phyloP scores from a whole-genome alignment of 2,797 vertebrate species.

The Xiphophorus birchmanni region DNA sequence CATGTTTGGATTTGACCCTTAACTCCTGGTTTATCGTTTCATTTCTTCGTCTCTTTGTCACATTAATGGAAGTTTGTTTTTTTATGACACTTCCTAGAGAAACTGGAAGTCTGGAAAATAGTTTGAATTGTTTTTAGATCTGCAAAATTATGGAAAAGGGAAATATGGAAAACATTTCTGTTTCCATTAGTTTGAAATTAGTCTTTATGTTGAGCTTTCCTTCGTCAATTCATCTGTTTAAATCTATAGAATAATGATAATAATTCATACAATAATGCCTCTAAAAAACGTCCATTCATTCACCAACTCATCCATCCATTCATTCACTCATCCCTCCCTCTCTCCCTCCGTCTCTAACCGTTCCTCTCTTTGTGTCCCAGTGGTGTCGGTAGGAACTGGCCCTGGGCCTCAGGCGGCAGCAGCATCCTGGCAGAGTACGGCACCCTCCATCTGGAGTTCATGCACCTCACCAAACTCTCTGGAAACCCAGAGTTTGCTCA shows the following conservation, averaged over 20 bases:
- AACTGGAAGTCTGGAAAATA: neutral
- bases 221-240: neutral
- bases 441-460: conserved; percentile 95
- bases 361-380: conserved; percentile 66
- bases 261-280: neutral
- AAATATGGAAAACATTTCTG: neutral
- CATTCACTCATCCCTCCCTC: too few relatives aligned
- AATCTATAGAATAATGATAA: neutral
- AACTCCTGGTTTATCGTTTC: neutral
- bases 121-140: neutral
- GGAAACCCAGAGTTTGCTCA: conserved; percentile 93
- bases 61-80: neutral
- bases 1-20: neutral
- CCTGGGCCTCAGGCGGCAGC: conserved; percentile 98
- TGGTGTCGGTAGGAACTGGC: conserved; percentile 97
- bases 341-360: neutral
- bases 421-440: conserved; percentile 99
- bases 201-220: too few relatives aligned
- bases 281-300: neutral
- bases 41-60: neutral
- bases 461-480: conserved; percentile 93
- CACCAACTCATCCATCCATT: too few relatives aligned
- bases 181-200: neutral
- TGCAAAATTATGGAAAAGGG: neutral
- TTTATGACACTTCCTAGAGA: neutral